Evolutionary conservation across 1,140 invertebrate genomes (phyloP), one percentile per base, ranked within the genome.

Genomic region (Planococcus citri): DNA sequence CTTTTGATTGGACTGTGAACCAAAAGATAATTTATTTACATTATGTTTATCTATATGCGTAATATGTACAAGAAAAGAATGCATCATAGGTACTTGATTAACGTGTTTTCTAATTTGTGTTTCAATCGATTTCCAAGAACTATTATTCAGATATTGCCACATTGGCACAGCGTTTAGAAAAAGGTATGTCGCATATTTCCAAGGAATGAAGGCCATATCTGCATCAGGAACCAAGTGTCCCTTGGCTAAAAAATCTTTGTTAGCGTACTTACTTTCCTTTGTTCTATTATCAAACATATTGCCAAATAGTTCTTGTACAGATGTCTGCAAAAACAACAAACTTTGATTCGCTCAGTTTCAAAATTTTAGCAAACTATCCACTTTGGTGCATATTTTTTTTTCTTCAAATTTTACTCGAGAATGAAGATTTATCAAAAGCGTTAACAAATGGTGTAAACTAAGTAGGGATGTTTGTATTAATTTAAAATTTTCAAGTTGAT

Each of bases 91-190:
- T 51, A 51, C 41, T n/a, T 14, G 41, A 51, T 33, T 33, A 12
- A 12, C 29, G 29, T 33, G 3, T 6, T 17, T 20, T 51, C 41
- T 51, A 3, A 51, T 51, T 3, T 14, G 2, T 2, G 10, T 51
- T 75, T 83, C 83, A 0, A 83, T 69, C 12, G 69, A 71, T 22
- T 77, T 74, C 82, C 82, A 84, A 71, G 82, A 81, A 4, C 79
- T 81, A 24, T 73, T 76, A 68, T 74, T 74, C 64, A 74, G 60
- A 58, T 71, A 71, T 73, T 82, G 82, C 81, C 81, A 85, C 74
- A 83, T 81, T 6, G 83, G 83, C 21, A 77, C 76, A 0, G 74
- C 78, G 73, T 85, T 84, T n/a, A 82, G 72, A 72, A 81, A 84
- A 73, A 79, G 82, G 72, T 80, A 84, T 1, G 82, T 82, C 1